Percentiles rank a stretch among this genome's conserved stretches.
Conservation (phyloP, 2,113 vertebrate genomes). For the Lophochroa leadbeateri region DNA sequence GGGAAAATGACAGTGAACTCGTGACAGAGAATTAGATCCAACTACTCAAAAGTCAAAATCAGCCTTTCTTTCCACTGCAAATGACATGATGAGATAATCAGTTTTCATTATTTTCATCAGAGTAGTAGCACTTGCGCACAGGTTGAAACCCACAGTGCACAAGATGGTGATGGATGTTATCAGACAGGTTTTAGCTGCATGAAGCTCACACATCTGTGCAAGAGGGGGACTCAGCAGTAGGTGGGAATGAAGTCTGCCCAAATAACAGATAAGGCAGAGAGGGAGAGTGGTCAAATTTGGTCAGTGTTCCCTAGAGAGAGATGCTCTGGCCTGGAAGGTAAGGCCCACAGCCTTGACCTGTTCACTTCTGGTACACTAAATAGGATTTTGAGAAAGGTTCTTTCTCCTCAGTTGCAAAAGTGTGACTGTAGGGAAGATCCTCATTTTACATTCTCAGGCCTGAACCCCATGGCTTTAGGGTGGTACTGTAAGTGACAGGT, state of each 20-base stretch:
- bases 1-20: not conserved
- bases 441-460: not conserved
- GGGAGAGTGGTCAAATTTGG: not conserved
- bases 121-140: fast-evolving
- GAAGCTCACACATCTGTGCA: not conserved
- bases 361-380: not conserved
- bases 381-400: not conserved
- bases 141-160: not conserved
- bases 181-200: not conserved
- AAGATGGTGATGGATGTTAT: not conserved
- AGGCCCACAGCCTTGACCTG: not conserved
- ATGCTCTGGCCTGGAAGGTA: not conserved
- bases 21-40: not conserved
- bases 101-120: not conserved
- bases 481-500: not conserved
- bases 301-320: not conserved
- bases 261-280: not conserved
- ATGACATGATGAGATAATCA: not conserved
- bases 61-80: not conserved
- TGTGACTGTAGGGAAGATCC: not conserved
- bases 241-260: not conserved
- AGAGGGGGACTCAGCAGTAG: not conserved
- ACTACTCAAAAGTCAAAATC: not conserved
- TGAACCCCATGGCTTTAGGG: not conserved
- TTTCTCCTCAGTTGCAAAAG: not conserved